phyloP scores from a whole-genome alignment of 1,140 invertebrate species.

The Phenacoccus solenopsis region DNA sequence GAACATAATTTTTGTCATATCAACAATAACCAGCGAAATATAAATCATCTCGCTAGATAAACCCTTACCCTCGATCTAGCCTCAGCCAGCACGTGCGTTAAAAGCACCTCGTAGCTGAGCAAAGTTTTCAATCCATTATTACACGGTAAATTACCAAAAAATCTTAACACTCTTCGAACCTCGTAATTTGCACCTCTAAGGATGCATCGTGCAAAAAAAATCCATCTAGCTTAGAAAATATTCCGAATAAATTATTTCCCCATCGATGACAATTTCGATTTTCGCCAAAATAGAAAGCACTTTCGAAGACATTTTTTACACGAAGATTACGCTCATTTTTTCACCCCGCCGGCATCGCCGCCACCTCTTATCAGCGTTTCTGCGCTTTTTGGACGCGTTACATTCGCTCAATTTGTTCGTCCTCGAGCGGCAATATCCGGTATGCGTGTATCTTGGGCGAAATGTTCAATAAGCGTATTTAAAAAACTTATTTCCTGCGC shows the following conservation, averaged over 20 bases:
- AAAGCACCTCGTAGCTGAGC: too few relatives aligned
- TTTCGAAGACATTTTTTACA: neutral
- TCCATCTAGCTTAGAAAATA: too few relatives aligned
- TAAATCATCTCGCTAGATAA: neutral
- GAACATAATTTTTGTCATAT: neutral
- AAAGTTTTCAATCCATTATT: too few relatives aligned
- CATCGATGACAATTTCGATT: too few relatives aligned
- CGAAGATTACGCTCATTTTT: neutral
- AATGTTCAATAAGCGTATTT: conserved; percentile 3
- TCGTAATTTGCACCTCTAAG: too few relatives aligned
- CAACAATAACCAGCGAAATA: neutral
- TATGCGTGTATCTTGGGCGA: neutral
- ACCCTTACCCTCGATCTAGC: too few relatives aligned
- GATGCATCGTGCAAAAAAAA: too few relatives aligned
- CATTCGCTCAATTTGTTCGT: neutral
- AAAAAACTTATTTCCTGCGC: neutral
- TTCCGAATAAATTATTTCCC: too few relatives aligned
- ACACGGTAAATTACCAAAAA: too few relatives aligned
- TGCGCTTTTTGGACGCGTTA: neutral
- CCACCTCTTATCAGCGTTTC: neutral
- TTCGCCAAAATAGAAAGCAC: neutral
- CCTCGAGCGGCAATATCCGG: neutral
- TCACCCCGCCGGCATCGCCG: neutral
- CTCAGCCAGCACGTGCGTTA: too few relatives aligned
- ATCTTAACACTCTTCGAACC: too few relatives aligned